Evolutionary conservation across 2,113 vertebrate genomes (phyloP).

Genomic region (Oncorhynchus kisutch): DNA sequence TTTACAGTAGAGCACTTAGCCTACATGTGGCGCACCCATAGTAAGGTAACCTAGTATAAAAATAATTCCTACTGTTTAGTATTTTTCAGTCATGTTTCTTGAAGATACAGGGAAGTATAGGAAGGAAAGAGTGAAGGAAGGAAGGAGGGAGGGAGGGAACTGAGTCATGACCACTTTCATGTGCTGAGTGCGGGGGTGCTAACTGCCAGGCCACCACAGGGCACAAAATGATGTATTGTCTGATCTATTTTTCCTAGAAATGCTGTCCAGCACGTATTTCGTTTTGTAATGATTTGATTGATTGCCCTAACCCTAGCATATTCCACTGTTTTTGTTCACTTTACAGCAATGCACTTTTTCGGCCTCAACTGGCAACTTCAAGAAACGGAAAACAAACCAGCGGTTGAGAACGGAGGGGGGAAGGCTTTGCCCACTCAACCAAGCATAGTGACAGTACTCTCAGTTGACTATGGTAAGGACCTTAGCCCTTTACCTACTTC

Average conservation of each 20-base stretch:
- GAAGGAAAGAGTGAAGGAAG: too few species aligned
- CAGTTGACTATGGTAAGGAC: slow-evolving; percentile 84
- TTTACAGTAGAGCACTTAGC: slow-evolving; percentile 9
- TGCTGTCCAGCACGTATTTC: too few species aligned
- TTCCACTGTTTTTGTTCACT: slow-evolving; percentile 46
- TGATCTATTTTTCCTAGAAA: too few species aligned
- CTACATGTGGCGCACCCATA: slow-evolving; percentile 45
- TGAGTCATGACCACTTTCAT: too few species aligned
- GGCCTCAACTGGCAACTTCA: slow-evolving; percentile 97
- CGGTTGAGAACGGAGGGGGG: slow-evolving; percentile 91
- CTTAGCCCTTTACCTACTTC: too few species aligned
- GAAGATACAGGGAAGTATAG: too few species aligned
- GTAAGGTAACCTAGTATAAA: slow-evolving; percentile 21
- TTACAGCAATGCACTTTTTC: slow-evolving; percentile 94
- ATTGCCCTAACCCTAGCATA: slow-evolving; percentile 42
- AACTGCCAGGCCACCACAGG: too few species aligned
- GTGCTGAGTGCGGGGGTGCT: too few species aligned
- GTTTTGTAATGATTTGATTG: too few species aligned
- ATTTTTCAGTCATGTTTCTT: too few species aligned
- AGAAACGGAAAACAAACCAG: slow-evolving; percentile 88
- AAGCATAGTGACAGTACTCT: slow-evolving; percentile 82
- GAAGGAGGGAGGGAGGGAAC: too few species aligned
- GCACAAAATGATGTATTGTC: too few species aligned
- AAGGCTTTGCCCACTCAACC: slow-evolving; percentile 85
- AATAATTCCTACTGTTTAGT: slow-evolving; percentile 18